phyloP scores from a whole-genome alignment of 1,140 invertebrate genomes.

The Pteromalus puparum region DNA sequence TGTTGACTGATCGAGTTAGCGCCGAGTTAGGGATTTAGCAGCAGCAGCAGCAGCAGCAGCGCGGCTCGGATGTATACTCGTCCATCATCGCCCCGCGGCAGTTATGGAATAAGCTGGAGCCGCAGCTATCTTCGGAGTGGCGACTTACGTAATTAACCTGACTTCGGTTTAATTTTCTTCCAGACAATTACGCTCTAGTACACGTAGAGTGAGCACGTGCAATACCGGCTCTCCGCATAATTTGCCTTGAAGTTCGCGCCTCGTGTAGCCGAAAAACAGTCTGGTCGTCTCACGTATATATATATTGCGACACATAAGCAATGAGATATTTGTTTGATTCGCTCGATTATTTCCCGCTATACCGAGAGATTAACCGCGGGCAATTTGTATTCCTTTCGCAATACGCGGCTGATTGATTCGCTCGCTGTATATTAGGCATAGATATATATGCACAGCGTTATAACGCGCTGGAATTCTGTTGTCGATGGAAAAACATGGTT shows the following conservation, averaged over 20 bases:
- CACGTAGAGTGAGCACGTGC: slow-evolving; percentile 13
- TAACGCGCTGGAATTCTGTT: background rate
- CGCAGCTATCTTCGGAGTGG: slow-evolving; percentile 52
- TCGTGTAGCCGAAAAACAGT: background rate
- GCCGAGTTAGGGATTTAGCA: slow-evolving; percentile 71
- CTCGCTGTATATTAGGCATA: background rate
- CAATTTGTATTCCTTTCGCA: background rate
- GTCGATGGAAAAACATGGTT: background rate
- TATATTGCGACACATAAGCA: background rate
- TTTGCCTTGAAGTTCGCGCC: background rate
- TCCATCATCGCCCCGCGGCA: slow-evolving; percentile 70
- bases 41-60: slow-evolving; percentile 65
- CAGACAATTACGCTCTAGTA: slow-evolving; percentile 66
- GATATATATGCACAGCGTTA: too few relatives aligned
- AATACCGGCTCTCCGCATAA: background rate
- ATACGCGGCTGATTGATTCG: background rate
- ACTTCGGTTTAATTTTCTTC: slow-evolving; percentile 74
- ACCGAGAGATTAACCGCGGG: background rate
- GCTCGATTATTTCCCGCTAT: background rate
- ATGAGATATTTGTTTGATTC: background rate
- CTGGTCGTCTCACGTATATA: too few relatives aligned
- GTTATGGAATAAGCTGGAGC: slow-evolving; percentile 8
- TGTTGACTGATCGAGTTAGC: slow-evolving; percentile 74
- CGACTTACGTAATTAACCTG: slow-evolving; percentile 73
- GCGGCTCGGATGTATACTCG: slow-evolving; percentile 68